Evolutionary conservation across 2,113 vertebrate species (phyloP).

Genomic region (Anolis carolinensis): DNA sequence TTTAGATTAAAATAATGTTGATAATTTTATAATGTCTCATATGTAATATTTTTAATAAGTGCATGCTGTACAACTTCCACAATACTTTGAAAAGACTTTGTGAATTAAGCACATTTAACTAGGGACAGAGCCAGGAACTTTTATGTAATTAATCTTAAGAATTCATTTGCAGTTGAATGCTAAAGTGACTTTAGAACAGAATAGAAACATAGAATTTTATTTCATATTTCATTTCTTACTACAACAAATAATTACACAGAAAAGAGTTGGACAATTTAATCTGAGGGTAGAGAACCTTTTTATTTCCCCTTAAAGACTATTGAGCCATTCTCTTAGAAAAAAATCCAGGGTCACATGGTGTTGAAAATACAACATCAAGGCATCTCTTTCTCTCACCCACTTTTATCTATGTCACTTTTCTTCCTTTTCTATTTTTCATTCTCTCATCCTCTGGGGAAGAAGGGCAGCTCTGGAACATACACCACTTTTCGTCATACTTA

Average conservation of each 20-base stretch:
- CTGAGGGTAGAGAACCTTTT: not conserved
- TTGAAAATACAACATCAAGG: not conserved
- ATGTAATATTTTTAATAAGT: conserved; percentile 34
- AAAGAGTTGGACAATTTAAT: not conserved
- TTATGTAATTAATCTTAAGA: conserved; percentile 52
- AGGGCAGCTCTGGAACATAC: not conserved
- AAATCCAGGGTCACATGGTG: not conserved
- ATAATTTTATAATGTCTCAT: conserved; percentile 54
- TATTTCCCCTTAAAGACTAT: not conserved
- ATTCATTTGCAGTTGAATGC: conserved; percentile 10
- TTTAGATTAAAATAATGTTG: conserved; percentile 52
- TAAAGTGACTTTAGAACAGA: conserved; percentile 44
- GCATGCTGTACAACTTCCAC: conserved; percentile 31
- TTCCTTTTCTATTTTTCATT: not conserved
- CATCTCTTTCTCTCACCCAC: not conserved
- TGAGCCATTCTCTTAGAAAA: not conserved
- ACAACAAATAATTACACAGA: not conserved
- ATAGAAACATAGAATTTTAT: not conserved
- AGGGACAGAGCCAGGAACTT: conserved; percentile 37
- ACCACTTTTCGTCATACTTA: too few species aligned
- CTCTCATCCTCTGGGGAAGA: too few species aligned
- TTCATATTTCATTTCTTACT: not conserved
- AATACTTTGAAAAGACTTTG: conserved; percentile 32
- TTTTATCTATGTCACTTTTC: not conserved
- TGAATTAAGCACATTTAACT: conserved; percentile 30